Evolutionary conservation across 2,797 vertebrate genomes (phyloP).

Genomic region (Centropyge bicolor): DNA sequence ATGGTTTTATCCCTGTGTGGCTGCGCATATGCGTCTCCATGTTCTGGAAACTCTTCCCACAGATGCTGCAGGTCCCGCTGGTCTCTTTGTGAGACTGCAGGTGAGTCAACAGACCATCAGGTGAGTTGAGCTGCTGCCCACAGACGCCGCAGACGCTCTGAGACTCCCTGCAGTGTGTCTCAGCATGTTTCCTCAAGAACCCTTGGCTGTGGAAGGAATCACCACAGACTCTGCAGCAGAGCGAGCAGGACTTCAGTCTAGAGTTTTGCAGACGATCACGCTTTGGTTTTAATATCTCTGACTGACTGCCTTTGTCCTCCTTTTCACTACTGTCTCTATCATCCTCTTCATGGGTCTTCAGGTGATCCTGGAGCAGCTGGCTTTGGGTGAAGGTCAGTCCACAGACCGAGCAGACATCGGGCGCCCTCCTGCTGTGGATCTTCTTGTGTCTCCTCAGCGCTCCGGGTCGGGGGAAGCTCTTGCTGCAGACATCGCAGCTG

Average conservation of each 20-base stretch:
- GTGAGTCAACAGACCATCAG: constrained; percentile 43
- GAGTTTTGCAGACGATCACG: not conserved
- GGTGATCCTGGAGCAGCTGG: constrained; percentile 44
- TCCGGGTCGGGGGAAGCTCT: constrained; percentile 55
- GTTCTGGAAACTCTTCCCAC: constrained; percentile 59
- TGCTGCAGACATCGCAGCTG: constrained; percentile 52
- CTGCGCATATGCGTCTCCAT: constrained; percentile 59
- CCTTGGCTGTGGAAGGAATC: constrained; percentile 55
- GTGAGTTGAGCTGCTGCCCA: constrained; percentile 39
- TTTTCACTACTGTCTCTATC: not conserved
- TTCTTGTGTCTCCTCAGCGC: constrained; percentile 63
- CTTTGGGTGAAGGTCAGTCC: constrained; percentile 17
- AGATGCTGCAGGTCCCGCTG: constrained; percentile 45
- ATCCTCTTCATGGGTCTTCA: constrained; percentile 23
- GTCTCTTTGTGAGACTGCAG: constrained; percentile 57
- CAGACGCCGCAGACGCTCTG: constrained; percentile 58
- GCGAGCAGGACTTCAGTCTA: not conserved
- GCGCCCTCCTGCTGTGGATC: constrained; percentile 50
- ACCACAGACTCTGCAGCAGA: constrained; percentile 58
- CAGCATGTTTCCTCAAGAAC: constrained; percentile 59
- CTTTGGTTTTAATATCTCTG: not conserved
- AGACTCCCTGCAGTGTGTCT: constrained; percentile 40
- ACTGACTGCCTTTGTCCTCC: not conserved
- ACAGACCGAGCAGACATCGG: constrained; percentile 4
- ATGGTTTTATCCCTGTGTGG: constrained; percentile 63